Base-by-base conservation (phyloP, 2,113 vertebrate genomes). In the Tragelaphus strepsiceros region DNA sequence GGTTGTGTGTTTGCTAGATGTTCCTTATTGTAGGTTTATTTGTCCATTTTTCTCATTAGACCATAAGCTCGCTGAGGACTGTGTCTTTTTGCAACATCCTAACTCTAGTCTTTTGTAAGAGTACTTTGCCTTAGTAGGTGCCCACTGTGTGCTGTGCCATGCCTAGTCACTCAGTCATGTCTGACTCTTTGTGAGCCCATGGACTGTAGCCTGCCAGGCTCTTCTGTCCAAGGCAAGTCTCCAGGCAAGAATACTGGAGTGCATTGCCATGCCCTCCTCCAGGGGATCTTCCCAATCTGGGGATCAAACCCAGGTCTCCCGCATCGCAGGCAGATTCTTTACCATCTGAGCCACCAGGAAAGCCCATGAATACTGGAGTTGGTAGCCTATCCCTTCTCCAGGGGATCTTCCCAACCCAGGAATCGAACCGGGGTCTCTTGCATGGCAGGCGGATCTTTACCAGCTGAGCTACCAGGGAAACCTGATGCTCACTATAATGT, bases 11-110 rank as follows among this genome's bases (percentile, higher is more conserved):
- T 93, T 96, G 11, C 12, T 51, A 82, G 53, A 49, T 43, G 2
- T 3, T 95, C 24, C 39, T 90, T 46, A 14, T 64, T 46, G 2
- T 13, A 53, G 59, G 14, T n/a, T 46, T 46, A 17, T 58, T 71
- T 97, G 30, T 19, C 51, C 32, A 43, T 56, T 88, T 94, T 97
- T 21, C 35, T 88, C 7, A 49, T 46, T 83, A 91, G n/a, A 43
- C 6, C 15, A 71, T 74, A 83, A 97, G 10, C 10, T 89, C 28
- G 14, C 1, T 16, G n/a, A 88, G n/a, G 51, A 56, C 13, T 61
- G 46, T 19, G 16, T 81, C 17, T 84, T 74, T 90, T 77, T 28
- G 14, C 2, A 84, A 32, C 51, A 56, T 64, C 22, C 32, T 74
- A 88, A 88, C 21, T 28, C 46, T 92, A 35, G 26, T 46, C 22